Percentiles rank a stretch among this genome's conserved stretches.
Evolutionary conservation across 2,888 invertebrate species (phyloP).

Genomic region (Hypolimnas misippus): DNA sequence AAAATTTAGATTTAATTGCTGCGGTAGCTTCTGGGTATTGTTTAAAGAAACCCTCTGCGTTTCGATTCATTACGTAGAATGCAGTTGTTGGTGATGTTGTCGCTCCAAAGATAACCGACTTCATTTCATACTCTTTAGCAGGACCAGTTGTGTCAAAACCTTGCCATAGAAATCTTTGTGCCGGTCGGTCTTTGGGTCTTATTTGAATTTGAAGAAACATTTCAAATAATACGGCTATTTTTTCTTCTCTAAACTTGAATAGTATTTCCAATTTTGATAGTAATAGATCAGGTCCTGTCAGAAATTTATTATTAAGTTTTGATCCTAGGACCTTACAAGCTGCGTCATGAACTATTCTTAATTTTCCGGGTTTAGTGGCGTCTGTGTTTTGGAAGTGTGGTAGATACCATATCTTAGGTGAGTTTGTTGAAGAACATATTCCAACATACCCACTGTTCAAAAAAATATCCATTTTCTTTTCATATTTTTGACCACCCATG

Average conservation of each 20-base stretch:
- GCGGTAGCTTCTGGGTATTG: neutral
- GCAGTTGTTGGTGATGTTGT: constrained; percentile 32
- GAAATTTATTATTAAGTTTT: neutral
- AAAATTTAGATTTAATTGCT: constrained; percentile 10
- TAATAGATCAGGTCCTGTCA: neutral
- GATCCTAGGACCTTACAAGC: neutral
- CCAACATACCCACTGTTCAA: neutral
- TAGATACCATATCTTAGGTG: neutral
- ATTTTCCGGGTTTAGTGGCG: neutral
- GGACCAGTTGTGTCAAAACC: neutral
- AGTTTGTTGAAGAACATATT: neutral
- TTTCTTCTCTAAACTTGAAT: neutral
- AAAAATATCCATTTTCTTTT: neutral
- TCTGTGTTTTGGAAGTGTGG: neutral
- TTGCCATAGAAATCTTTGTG: constrained; percentile 37
- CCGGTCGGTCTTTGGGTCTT: constrained; percentile 22
- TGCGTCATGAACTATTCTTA: neutral
- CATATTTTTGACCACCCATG: neutral
- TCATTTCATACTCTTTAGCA: constrained; percentile 31
- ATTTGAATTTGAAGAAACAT: constrained; percentile 37
- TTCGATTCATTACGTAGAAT: constrained; percentile 26
- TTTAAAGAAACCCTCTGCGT: constrained; percentile 15
- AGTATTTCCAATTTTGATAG: neutral
- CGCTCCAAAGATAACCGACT: constrained; percentile 30
- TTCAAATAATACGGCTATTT: constrained; percentile 10